These are phyloP conservation scores for Baryphthengus martii DNA, from an alignment of 2,113 vertebrate genomes.

Conservation along the genomic window DNA sequence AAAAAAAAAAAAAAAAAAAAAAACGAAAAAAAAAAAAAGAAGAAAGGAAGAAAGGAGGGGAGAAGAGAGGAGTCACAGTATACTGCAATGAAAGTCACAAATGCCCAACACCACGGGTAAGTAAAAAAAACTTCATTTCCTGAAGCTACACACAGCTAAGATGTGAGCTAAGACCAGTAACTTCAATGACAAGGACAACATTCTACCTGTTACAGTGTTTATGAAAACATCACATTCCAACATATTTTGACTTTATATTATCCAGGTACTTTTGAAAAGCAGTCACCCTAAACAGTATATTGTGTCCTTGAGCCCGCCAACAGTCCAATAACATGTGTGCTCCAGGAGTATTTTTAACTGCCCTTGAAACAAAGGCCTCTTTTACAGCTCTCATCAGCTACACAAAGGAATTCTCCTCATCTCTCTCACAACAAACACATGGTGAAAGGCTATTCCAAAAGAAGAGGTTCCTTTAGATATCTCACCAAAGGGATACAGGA, in stretches of 20 bases:
- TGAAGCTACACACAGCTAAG: not conserved
- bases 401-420: not conserved
- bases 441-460: not conserved
- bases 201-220: not conserved
- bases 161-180: not conserved
- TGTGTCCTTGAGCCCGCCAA: not conserved
- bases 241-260: not conserved
- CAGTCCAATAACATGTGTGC: not conserved
- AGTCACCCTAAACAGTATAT: not conserved
- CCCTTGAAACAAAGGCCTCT: not conserved
- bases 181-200: not conserved
- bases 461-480: not conserved
- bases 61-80: not conserved
- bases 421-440: not conserved
- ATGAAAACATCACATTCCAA: not conserved
- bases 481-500: not conserved
- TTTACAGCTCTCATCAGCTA: not conserved
- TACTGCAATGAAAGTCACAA: not conserved
- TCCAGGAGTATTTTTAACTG: not conserved
- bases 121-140: not conserved
- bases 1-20: not conserved
- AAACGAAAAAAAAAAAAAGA: not conserved
- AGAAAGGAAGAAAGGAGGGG: not conserved
- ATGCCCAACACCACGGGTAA: not conserved
- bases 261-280: not conserved